A percentile compares a stretch with the other conserved stretches of the same genome.
Conservation (phyloP, 2,113 vertebrate genomes). For the Poeciliopsis turrubarensis region DNA sequence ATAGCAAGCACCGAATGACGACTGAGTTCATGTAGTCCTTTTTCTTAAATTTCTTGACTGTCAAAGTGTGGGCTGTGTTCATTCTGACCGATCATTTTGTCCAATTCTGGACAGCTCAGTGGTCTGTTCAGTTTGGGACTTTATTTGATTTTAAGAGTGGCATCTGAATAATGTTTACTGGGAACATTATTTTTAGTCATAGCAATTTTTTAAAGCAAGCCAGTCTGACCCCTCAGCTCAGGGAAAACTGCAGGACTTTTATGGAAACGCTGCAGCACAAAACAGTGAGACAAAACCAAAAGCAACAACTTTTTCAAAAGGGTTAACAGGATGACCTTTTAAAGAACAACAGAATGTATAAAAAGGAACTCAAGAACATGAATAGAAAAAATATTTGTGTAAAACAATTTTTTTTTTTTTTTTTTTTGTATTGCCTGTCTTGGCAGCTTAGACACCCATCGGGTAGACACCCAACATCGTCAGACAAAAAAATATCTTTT, state of each 20-base stretch:
- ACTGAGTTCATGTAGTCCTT: neutral
- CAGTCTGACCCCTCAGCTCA: conserved; percentile 13
- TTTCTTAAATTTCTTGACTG: conserved; percentile 60
- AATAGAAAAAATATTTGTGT: neutral
- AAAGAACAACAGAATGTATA: neutral
- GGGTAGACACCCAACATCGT: no score
- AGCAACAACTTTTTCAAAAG: neutral
- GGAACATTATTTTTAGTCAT: neutral
- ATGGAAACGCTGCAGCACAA: neutral
- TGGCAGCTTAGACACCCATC: neutral
- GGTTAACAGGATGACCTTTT: neutral
- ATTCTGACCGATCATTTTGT: no score
- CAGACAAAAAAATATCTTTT: neutral
- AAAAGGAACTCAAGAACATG: neutral
- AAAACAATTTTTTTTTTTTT: neutral
- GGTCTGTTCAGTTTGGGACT: neutral
- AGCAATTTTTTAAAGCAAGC: neutral
- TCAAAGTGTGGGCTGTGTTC: no score
- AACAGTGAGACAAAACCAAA: neutral
- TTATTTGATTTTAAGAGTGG: neutral
- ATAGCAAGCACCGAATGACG: neutral
- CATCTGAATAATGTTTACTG: neutral
- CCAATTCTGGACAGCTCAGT: neutral
- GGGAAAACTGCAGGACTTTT: neutral
- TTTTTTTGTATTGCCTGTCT: neutral